Evolutionary conservation across 2,888 invertebrate genomes (phyloP).

Genomic region (Hetaerina titia): DNA sequence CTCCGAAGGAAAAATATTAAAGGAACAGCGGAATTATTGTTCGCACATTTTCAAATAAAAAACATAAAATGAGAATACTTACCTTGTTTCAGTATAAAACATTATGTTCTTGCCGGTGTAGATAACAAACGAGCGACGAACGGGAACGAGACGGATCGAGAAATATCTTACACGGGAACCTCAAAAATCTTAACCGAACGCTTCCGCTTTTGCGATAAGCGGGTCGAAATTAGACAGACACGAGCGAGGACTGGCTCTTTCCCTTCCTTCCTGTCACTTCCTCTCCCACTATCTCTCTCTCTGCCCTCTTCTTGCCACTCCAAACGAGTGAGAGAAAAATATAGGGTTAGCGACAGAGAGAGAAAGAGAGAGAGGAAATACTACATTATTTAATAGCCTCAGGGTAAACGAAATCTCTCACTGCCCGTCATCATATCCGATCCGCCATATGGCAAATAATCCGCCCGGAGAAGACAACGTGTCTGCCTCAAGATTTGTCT

Average conservation of each 20-base stretch:
- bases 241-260: not conserved
- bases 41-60: not conserved
- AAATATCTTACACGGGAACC: not conserved
- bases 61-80: not conserved
- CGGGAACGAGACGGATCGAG: not conserved
- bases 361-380: not conserved
- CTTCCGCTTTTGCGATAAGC: not conserved
- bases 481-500: not conserved
- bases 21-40: not conserved
- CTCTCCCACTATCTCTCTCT: not conserved
- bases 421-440: constrained; percentile 24
- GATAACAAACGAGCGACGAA: not conserved
- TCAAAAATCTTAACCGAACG: constrained; percentile 20
- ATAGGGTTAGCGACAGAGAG: not conserved
- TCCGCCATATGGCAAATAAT: constrained; percentile 10
- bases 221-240: constrained; percentile 14
- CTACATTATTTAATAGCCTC: constrained; percentile 10
- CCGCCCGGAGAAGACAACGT: constrained; percentile 12
- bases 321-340: not conserved
- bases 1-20: not conserved
- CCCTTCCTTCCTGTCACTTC: not conserved
- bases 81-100: not conserved
- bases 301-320: too few species aligned
- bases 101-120: not conserved
- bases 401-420: not conserved